Evolutionary conservation across 1,140 invertebrate genomes (phyloP).

Genomic region (Cyrtorhinus lividipennis): DNA sequence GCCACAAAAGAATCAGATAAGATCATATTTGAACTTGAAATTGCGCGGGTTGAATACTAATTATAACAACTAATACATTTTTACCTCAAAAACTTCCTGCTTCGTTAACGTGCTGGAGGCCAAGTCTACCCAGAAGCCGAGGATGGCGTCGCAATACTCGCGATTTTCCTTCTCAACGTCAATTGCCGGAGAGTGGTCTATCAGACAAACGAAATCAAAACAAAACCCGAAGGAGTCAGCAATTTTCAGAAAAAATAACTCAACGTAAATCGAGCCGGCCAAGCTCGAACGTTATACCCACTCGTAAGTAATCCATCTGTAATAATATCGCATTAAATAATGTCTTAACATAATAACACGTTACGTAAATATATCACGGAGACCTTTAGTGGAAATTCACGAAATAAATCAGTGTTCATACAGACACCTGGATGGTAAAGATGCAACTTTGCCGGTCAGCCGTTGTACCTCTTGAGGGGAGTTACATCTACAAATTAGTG

Average conservation of each 20-base stretch:
- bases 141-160: constrained; percentile 54
- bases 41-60: too few relatives aligned
- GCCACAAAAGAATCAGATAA: too few relatives aligned
- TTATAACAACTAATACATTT: too few relatives aligned
- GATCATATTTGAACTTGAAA: too few relatives aligned
- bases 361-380: background rate
- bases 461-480: constrained; percentile 3
- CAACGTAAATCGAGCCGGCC: background rate
- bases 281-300: constrained; percentile 3
- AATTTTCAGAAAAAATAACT: too few relatives aligned
- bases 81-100: constrained; percentile 19
- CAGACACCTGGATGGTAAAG: constrained; percentile 1
- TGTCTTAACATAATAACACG: constrained; percentile 11
- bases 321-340: background rate
- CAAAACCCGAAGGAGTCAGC: background rate
- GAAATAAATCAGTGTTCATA: background rate
- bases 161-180: constrained; percentile 59
- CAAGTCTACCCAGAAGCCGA: constrained; percentile 61
- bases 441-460: background rate
- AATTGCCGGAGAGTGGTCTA: constrained; percentile 54
- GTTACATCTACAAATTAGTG: constrained; percentile 7
- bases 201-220: constrained; percentile 27
- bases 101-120: constrained; percentile 25
- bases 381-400: constrained; percentile 2
- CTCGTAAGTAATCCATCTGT: background rate